Percentiles rank a stretch among this genome's conserved stretches.
Conservation (phyloP, 2,888 invertebrate genomes). For the Aproaerema taeniolella region DNA sequence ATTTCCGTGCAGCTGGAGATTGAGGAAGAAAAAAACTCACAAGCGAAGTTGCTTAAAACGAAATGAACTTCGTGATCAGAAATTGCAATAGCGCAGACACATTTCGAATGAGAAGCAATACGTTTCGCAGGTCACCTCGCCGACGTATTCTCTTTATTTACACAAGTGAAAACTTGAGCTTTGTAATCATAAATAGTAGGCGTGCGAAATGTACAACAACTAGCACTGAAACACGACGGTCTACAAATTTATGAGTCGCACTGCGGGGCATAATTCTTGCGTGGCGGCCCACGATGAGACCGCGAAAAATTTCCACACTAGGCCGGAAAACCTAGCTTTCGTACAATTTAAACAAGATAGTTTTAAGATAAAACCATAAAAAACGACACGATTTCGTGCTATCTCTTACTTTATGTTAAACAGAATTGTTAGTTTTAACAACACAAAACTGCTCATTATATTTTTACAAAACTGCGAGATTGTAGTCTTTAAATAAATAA, state of each 20-base stretch:
- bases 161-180: slow-evolving; percentile 56
- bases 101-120: too few relatives aligned
- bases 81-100: too few relatives aligned
- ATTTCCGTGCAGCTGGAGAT: too few relatives aligned
- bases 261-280: slow-evolving; percentile 71
- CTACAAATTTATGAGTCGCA: slow-evolving; percentile 74
- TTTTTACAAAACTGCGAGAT: too few relatives aligned
- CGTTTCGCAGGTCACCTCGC: too few relatives aligned
- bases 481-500: too few relatives aligned
- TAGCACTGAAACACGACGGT: slow-evolving; percentile 56
- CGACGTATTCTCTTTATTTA: too few relatives aligned
- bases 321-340: slow-evolving; percentile 23
- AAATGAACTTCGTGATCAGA: too few relatives aligned
- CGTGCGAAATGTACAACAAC: slow-evolving; percentile 55
- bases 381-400: not conserved
- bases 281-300: slow-evolving; percentile 50
- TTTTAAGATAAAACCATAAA: slow-evolving; percentile 13
- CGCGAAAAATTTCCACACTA: slow-evolving; percentile 53
- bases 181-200: slow-evolving; percentile 56
- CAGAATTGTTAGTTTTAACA: too few relatives aligned
- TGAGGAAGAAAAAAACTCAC: too few relatives aligned
- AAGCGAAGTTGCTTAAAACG: too few relatives aligned
- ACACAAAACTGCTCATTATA: too few relatives aligned
- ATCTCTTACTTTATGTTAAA: not conserved
- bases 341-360: slow-evolving; percentile 19